Evolutionary conservation across 2,888 invertebrate genomes (phyloP).

Genomic region (Toxonevra muliebris): DNA sequence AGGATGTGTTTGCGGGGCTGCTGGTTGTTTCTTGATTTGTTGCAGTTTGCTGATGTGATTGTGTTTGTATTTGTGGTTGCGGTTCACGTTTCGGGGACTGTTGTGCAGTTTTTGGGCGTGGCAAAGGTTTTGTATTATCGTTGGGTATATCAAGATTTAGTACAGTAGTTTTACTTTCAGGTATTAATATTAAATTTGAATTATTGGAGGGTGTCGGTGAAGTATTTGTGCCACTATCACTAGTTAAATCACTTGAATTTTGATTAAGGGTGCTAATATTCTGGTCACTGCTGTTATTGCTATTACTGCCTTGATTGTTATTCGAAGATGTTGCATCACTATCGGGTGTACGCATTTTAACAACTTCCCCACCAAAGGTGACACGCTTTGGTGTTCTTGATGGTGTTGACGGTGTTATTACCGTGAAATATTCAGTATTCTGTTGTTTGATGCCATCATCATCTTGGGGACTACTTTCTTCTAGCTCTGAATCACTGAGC

Average conservation of each 20-base stretch:
- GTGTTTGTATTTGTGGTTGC: background rate
- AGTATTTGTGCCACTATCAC: constrained; percentile 15
- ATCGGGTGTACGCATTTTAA: constrained; percentile 86
- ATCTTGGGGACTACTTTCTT: constrained; percentile 63
- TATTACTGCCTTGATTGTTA: constrained; percentile 35
- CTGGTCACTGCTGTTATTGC: background rate
- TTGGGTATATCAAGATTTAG: constrained; percentile 60
- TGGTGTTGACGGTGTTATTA: constrained; percentile 51
- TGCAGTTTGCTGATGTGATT: background rate
- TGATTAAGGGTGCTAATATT: constrained; percentile 13
- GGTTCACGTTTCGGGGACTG: constrained; percentile 18
- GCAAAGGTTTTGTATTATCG: constrained; percentile 62
- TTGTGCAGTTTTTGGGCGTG: constrained; percentile 32
- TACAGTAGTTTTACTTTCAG: constrained; percentile 44
- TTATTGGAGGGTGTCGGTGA: constrained; percentile 25
- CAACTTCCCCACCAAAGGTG: constrained; percentile 86
- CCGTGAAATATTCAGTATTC: constrained; percentile 27
- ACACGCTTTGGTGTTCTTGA: constrained; percentile 76
- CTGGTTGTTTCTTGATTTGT: background rate
- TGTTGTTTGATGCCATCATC: background rate
- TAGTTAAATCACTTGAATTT: background rate
- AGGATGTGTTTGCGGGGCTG: constrained; percentile 8
- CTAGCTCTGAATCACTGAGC: constrained; percentile 71
- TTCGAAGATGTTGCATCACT: constrained; percentile 74
- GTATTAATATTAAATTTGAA: background rate